These are phyloP conservation scores for Rhombomys opimus DNA, from an alignment of 2,113 vertebrate species.

Conservation along the genomic window DNA sequence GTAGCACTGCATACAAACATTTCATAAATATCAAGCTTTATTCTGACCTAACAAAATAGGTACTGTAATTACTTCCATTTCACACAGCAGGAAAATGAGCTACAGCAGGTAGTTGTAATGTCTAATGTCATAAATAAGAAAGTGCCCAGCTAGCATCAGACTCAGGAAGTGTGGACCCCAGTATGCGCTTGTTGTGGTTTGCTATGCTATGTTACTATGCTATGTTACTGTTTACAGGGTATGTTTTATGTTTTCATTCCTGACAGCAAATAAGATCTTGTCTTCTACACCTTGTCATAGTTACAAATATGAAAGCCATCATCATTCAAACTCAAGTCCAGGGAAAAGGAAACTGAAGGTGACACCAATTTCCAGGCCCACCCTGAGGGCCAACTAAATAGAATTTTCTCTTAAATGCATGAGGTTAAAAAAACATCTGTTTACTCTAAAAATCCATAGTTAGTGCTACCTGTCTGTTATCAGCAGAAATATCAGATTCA, in stretches of 20 bases:
- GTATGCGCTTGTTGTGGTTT: no score
- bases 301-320: background rate
- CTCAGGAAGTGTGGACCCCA: background rate
- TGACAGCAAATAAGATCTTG: background rate
- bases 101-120: background rate
- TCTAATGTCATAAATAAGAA: background rate
- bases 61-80: background rate
- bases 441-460: no score
- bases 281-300: background rate
- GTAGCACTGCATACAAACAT: background rate
- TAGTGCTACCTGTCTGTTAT: fast-evolving
- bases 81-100: background rate
- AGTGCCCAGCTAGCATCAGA: background rate
- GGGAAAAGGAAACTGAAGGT: background rate
- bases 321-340: background rate
- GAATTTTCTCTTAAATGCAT: background rate
- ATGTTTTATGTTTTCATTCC: background rate
- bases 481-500: background rate
- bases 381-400: fast-evolving
- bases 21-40: background rate
- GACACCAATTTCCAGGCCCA: background rate
- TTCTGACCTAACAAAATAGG: background rate
- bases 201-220: fast-evolving
- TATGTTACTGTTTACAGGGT: background rate
- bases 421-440: background rate